These are phyloP conservation scores for Bimastos eiseni DNA, from an alignment of 2,888 invertebrate species.

Conservation along the genomic window DNA sequence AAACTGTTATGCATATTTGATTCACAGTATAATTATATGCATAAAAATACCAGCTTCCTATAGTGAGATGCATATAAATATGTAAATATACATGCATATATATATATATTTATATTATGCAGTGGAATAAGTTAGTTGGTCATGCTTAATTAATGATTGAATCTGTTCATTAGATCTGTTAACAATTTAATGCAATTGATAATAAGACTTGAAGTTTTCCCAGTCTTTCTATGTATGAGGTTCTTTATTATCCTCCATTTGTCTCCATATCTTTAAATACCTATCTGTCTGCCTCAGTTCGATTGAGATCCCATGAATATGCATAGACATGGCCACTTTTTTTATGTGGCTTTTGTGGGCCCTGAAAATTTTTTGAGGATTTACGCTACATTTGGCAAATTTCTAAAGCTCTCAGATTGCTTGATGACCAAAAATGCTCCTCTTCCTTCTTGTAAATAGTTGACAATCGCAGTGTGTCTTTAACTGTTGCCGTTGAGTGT, in stretches of 20 bases:
- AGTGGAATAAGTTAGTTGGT: not conserved
- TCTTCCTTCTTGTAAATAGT: constrained; percentile 7
- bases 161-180: not conserved
- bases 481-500: not conserved
- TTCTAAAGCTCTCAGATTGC: not conserved
- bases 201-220: constrained; percentile 13
- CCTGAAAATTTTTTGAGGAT: too few species aligned
- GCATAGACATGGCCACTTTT: not conserved
- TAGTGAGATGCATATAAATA: not conserved
- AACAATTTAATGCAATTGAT: not conserved
- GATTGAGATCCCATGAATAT: not conserved
- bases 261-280: not conserved
- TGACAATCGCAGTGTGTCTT: constrained; percentile 17
- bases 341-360: too few species aligned
- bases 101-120: not conserved
- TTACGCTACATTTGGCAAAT: too few species aligned
- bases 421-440: not conserved
- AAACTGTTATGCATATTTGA: not conserved
- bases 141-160: not conserved
- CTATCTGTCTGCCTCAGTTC: not conserved
- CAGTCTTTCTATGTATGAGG: not conserved
- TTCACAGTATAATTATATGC: too few species aligned
- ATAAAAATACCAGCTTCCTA: not conserved
- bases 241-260: not conserved
- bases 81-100: not conserved